Evolutionary conservation across 2,888 invertebrate species (phyloP).

Genomic region (Mellilla xanthometata): DNA sequence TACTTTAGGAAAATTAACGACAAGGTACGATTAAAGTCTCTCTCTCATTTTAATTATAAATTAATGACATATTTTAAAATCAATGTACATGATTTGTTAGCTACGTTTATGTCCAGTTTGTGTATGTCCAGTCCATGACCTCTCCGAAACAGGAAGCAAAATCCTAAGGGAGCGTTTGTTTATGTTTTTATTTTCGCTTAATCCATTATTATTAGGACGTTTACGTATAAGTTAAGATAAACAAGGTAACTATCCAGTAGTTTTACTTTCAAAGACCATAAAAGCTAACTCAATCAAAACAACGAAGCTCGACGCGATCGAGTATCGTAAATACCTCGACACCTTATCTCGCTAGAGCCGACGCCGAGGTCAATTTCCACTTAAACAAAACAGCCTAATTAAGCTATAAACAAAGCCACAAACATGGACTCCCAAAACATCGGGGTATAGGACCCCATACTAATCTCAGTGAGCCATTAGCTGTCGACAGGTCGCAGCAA

Average conservation of each 20-base stretch:
- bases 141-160: too few species aligned
- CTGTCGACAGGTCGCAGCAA: slow-evolving; percentile 76
- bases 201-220: too few species aligned
- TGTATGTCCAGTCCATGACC: too few species aligned
- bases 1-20: slow-evolving; percentile 13
- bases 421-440: slow-evolving; percentile 73
- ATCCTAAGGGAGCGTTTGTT: too few species aligned
- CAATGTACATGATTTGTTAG: too few species aligned
- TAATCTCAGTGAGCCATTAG: slow-evolving; percentile 76
- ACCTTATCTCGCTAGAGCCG: slow-evolving; percentile 74
- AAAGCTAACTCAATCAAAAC: slow-evolving; percentile 61
- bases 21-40: not conserved
- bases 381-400: slow-evolving; percentile 81
- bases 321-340: slow-evolving; percentile 79
- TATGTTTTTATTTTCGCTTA: too few species aligned
- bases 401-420: slow-evolving; percentile 81
- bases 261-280: slow-evolving; percentile 5
- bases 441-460: slow-evolving; percentile 53
- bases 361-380: slow-evolving; percentile 66
- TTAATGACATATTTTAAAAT: too few species aligned
- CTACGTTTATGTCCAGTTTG: too few species aligned
- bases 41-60: too few species aligned
- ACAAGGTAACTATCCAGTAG: too few species aligned
- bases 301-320: slow-evolving; percentile 53
- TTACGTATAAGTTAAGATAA: too few species aligned